Evolutionary conservation across 2,888 invertebrate species (phyloP), one percentile per base, ranked within the genome.

Genomic region (Lamellibrachia columna): DNA sequence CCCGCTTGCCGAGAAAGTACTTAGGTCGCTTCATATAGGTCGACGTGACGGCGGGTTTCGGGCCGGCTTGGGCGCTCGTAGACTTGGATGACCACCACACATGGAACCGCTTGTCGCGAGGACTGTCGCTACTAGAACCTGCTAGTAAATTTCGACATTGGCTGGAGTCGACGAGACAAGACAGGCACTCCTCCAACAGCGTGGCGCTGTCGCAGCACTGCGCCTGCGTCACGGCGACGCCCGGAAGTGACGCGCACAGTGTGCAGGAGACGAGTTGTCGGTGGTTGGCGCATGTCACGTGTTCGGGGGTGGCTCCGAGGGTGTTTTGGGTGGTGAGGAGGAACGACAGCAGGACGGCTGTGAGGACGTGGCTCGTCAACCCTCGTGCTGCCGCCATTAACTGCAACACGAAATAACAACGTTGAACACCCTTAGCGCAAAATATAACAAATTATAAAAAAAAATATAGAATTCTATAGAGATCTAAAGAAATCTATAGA

Each of bases 1-100:
- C 75, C 75, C 75, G 75, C 75, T 75, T 75, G 75, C 75, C 75
- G 75, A 75, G 75, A 22, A 75, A 75, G 75, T 75, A 75, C 75
- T 75, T 75, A 15, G 75, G 75, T 75, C 75, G 75, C 22, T 75
- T 75, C 75, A 75, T 75, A n/a, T 75, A 75, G 22, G 75, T 75
- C 75, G 75, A 75, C 75, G n/a, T 75, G 6, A n/a, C 22, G 22
- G 15, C 75, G 22, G 2, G 75, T n/a, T 75, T 11, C 11, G 75
- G 75, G 75, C 22, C 22, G 22, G 15, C 22, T 75, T n/a, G 75
- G 75, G 75, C 75, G 22, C 75, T 75, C 75, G 75, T 75, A 15
- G 22, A 22, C 22, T 75, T 75, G 22, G 75, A 6, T 4, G 22
- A n/a, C 75, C 75, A 75, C 75, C 75, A 75, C 75, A 75, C 22